Evolutionary conservation across 2,797 vertebrate species (phyloP), one percentile per base, ranked within the genome.

Genomic region (Pseudochirops cupreus): DNA sequence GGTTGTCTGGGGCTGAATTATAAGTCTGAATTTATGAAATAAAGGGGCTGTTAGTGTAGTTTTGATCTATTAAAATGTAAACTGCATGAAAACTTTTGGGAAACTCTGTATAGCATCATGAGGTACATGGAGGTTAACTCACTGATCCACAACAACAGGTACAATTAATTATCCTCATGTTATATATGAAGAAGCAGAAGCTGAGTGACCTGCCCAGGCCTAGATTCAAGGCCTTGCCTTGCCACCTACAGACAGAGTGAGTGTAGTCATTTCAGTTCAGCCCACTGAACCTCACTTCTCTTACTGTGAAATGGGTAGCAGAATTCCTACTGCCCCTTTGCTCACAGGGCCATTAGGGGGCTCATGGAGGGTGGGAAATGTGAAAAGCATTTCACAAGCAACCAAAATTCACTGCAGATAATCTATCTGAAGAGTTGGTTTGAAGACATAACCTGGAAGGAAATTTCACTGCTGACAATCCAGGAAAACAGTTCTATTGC

Each of bases 361-460:
- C 91, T 56, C 94, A 97, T 95, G 93, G 53, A 91, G 91, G 95
- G 91, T 96, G 92, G 96, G 90, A 93, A 96, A 94, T 93, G 95
- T 97, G 96, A 95, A 97, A 98, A 95, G 91, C 52, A 5, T 50
- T 82, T 55, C 93, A 95, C 96, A 94, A 54, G 56, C 93, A 96
- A 50, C 96, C 92, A 4, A 96, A 97, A 98, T 96, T 97, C 98
- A 96, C 95, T 92, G 96, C 56, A 91, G 97, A 96, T 97, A 97
- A 97, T 98, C 97, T 97, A 94, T 54, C 53, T 53, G 96, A 97
- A 97, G 94, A 97, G 96, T 97, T 94, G 97, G 97, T 97, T 97
- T 95, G 95, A 95, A 95, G 95, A 97, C 91, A 91, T 96, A 92
- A 97, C 94, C 74, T 29, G 96, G 91, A 96, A 97, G 94, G 91